A percentile compares a stretch with the other conserved stretches of the same genome.
Evolutionary conservation across 2,888 invertebrate species (phyloP).

Genomic region (Orthonevra nobilis): DNA sequence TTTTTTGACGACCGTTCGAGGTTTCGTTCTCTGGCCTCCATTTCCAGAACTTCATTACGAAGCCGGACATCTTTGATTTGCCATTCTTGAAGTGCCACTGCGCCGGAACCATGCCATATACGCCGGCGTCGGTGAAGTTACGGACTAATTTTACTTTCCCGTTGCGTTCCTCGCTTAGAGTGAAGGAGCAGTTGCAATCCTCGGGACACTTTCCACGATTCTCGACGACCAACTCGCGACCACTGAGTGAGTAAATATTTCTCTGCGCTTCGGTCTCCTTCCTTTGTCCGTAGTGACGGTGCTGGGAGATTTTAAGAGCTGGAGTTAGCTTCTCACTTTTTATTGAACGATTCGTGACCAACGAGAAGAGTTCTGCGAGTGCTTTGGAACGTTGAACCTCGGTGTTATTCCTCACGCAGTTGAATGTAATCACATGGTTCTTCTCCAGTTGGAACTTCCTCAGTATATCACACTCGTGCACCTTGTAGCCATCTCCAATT

Average conservation of each 20-base stretch:
- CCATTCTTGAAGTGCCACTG: conserved; percentile 82
- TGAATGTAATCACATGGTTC: conserved; percentile 81
- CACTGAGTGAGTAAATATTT: conserved; percentile 83
- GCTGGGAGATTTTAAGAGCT: conserved; percentile 80
- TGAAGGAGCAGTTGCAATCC: conserved; percentile 84
- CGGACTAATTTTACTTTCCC: conserved; percentile 82
- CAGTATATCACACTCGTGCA: conserved; percentile 83
- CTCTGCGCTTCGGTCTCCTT: conserved; percentile 82
- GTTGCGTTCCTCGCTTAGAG: conserved; percentile 82
- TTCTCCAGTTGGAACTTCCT: conserved; percentile 82
- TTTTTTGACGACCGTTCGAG: conserved; percentile 62
- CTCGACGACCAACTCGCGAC: conserved; percentile 85
- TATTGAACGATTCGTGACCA: conserved; percentile 79
- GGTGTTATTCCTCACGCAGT: conserved; percentile 83
- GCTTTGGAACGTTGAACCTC: conserved; percentile 81
- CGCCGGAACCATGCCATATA: conserved; percentile 87
- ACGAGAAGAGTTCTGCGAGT: conserved; percentile 79
- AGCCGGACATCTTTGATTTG: conserved; percentile 85
- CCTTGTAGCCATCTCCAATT: conserved; percentile 83
- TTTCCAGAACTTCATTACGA: conserved; percentile 91
- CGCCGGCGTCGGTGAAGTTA: conserved; percentile 84
- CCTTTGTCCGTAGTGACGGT: conserved; percentile 82
- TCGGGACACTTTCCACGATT: conserved; percentile 87
- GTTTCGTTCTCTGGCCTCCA: conserved; percentile 81
- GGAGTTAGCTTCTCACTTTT: conserved; percentile 76